Conservation (phyloP, 37 sponge, comb jelly and placozoan species). For the Lycopodina hypogea region DNA sequence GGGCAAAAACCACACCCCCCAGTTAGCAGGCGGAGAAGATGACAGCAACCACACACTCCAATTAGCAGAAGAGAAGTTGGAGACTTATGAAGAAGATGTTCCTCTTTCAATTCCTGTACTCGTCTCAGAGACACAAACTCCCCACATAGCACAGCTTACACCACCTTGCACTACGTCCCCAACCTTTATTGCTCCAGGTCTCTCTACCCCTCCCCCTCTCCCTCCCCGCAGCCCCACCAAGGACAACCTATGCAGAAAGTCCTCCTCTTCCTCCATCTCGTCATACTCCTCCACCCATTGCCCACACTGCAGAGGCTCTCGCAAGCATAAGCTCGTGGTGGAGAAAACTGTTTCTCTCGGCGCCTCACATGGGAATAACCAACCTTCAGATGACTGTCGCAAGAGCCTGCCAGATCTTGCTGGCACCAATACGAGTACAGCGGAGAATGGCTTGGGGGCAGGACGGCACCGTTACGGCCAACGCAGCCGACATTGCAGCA, state of each 20-base stretch:
- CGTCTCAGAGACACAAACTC: too few species aligned
- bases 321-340: conserved; percentile 11
- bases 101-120: too few species aligned
- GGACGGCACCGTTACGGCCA: neutral
- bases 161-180: neutral
- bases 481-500: conserved; percentile 1
- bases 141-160: too few species aligned
- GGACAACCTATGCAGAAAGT: conserved; percentile 1
- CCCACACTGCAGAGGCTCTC: conserved; percentile 12
- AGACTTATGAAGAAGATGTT: too few species aligned
- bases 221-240: conserved; percentile 46
- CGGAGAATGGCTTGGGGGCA: conserved; percentile 21
- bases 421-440: neutral
- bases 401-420: conserved; percentile 46
- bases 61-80: too few species aligned
- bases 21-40: too few species aligned
- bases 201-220: conserved; percentile 21
- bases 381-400: neutral
- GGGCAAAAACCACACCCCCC: too few species aligned
- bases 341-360: conserved; percentile 45
- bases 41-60: too few species aligned
- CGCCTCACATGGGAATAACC: neutral
- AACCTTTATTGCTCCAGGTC: neutral
- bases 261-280: conserved; percentile 26
- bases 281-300: conserved; percentile 23